Evolutionary conservation across 1,140 invertebrate species (phyloP).

Genomic region (Leptonema lineaticorne): DNA sequence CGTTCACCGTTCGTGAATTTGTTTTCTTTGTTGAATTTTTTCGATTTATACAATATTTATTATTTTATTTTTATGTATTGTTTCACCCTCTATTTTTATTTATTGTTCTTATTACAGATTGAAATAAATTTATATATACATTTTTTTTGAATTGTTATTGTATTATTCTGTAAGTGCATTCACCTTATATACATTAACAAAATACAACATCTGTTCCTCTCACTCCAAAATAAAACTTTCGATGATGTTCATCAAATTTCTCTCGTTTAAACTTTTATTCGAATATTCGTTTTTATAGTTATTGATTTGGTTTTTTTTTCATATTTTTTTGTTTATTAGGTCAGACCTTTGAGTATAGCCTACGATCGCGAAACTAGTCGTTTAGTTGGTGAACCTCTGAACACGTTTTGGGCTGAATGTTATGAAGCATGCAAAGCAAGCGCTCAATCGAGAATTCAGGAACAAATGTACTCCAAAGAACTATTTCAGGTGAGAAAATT

Average conservation of each 20-base stretch:
- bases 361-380: constrained; percentile 53
- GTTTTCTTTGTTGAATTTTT: background rate
- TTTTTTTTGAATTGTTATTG: too few relatives aligned
- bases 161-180: background rate
- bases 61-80: background rate
- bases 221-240: background rate
- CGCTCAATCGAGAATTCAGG: constrained; percentile 58
- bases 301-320: background rate
- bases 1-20: too few relatives aligned
- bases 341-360: constrained; percentile 51
- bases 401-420: constrained; percentile 62
- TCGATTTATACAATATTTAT: background rate
- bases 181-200: background rate
- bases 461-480: constrained; percentile 60
- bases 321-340: constrained; percentile 46
- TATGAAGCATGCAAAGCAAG: constrained; percentile 61
- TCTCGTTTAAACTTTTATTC: background rate
- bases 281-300: background rate
- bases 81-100: background rate
- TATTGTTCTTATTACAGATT: too few relatives aligned
- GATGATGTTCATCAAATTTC: background rate
- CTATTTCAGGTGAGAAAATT: constrained; percentile 57
- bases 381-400: constrained; percentile 57
- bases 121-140: too few relatives aligned
- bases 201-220: background rate